phyloP scores from a whole-genome alignment of 2,113 vertebrate species.

The Brienomyrus brachyistius region DNA sequence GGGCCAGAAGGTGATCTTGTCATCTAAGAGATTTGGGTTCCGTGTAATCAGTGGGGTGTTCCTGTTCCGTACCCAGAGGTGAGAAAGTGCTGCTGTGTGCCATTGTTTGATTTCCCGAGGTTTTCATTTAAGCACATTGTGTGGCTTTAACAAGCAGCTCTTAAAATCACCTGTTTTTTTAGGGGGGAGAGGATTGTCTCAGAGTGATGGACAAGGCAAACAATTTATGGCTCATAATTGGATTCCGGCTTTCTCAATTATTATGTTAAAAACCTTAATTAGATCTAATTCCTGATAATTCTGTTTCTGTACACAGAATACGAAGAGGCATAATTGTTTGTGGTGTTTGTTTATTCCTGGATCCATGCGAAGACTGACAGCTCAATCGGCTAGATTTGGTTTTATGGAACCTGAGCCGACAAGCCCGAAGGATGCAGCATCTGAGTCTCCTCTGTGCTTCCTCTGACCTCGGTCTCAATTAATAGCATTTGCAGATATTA shows the following conservation, averaged over 20 bases:
- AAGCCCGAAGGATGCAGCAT: neutral
- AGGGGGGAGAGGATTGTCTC: neutral
- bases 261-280: neutral
- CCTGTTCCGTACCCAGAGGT: neutral
- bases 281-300: neutral
- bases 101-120: neutral
- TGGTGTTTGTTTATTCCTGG: neutral
- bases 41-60: neutral
- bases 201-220: neutral
- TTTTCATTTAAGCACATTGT: neutral
- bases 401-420: neutral
- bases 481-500: neutral
- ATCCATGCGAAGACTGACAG: neutral
- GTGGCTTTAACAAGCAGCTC: neutral
- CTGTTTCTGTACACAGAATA: neutral
- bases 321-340: neutral
- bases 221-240: neutral
- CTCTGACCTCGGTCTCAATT: neutral
- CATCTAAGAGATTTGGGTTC: neutral
- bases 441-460: neutral
- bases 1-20: neutral
- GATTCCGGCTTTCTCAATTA: neutral
- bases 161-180: neutral
- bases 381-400: neutral
- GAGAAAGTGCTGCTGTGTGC: neutral